Evolutionary conservation across 2,888 invertebrate genomes (phyloP), one percentile per base, ranked within the genome.

Genomic region (Leptopterna dolabrata): DNA sequence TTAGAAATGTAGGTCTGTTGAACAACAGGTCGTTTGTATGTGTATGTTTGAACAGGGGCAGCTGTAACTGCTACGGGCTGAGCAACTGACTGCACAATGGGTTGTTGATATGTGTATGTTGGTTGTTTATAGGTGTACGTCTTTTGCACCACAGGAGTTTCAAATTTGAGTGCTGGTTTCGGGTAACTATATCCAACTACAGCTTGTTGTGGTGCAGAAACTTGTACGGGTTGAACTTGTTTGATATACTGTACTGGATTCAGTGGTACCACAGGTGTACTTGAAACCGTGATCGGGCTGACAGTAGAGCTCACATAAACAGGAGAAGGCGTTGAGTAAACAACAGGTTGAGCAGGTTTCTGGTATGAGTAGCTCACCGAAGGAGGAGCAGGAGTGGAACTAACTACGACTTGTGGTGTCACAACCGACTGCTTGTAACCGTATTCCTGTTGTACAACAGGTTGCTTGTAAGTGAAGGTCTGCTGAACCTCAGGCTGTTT

Each of bases 251-350:
- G 88, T 0, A 89, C 89, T 41, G 88, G 89, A 63, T 88, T 89
- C 30, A 89, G 76, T 6, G 89, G 89, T n/a, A 89, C 87, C 14
- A 86, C 88, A 24, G 89, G 89, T 24, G 88, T 89, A 27, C 82
- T 89, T 30, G 88, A 71, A 7, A 87, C 76, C 30, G 63, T 41
- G 13, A 73, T 55, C 41, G 84, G 80, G 1, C 30, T n/a, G 27
- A 43, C 27, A 55, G 47, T 88, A 36, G 80, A 80, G 24, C 78
- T 73, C 13, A 83, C 45, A 24, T 87, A 81, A 30, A 88, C 36
- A 16, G 76, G 86, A 19, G 86, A 36, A 36, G 86, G 78, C 7
- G 63, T 63, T 6, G 86, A 87, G 14, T 70, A 41, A 36, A 89
- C 86, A 19, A 89, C 82, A 27, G 89, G 88, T 41, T 87, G 55